Evolutionary conservation across 2,113 vertebrate species (phyloP), one percentile per base, ranked within the genome.

Genomic region (Zingel zingel): DNA sequence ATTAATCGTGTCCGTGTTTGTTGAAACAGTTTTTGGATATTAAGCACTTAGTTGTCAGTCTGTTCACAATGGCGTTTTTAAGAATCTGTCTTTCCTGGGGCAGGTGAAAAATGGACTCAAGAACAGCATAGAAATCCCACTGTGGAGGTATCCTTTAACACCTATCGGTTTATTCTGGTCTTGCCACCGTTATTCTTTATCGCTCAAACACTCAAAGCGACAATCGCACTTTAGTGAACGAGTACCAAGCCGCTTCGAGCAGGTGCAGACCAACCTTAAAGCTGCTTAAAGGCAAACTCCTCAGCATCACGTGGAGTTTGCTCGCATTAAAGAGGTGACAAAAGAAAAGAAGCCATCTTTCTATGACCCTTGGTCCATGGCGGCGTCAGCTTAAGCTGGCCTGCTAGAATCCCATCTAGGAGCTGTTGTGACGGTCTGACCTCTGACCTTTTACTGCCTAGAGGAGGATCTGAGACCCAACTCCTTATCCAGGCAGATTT

Each of bases 1-100:
- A 95, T 93, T 89, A 91, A 94, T 82, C 83, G 88, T 89, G 90
- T 94, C 89, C 89, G 90, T 94, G 92, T 95, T 92, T 89, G 89
- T 91, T 92, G 77, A 88, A 86, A 85, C 56, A 18, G 72, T 92
- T 92, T 90, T 92, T 86, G 87, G 80, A 89, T 92, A 89, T 94
- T 87, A 89, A 95, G 94, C 95, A 95, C 95, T 95, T 95, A 95
- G 87, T 79, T 75, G 83, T 92, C 83, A 77, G 66, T 83, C 85
- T 86, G 88, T 90, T 93, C 88, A 86, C 90, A 74, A 88, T 82
- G 89, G 90, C 90, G 82, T 92, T 89, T 86, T 89, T 85, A 77
- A 82, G 69, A 75, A 72, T 85, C 74, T 69, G 82, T 76, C 68
- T 89, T 84, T 89, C 58, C 70, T 62, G 85, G 51, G 70, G 48